These are phyloP conservation scores for Embidobia sp. DNA, from an alignment of 2,888 invertebrate species.

Conservation along the genomic window DNA sequence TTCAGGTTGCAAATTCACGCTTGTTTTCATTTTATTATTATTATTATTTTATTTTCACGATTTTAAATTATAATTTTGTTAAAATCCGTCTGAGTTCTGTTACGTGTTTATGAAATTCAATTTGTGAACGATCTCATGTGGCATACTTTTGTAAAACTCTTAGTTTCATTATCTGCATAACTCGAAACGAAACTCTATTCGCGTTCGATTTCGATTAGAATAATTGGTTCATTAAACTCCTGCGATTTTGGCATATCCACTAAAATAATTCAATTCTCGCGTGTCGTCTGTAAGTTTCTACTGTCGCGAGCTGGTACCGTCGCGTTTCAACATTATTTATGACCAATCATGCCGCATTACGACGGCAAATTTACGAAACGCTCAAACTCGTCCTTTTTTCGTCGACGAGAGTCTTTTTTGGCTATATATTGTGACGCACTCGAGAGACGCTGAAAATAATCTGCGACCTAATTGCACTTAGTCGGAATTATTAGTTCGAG, in stretches of 20 bases:
- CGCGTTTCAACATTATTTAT: constrained; percentile 36
- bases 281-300: constrained; percentile 37
- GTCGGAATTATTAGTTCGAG: constrained; percentile 41
- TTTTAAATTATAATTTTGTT: no score
- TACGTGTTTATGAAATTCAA: no score
- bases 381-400: no score
- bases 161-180: no score
- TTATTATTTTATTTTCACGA: no score
- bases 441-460: constrained; percentile 12
- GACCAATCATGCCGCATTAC: constrained; percentile 14
- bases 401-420: neutral
- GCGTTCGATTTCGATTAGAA: constrained; percentile 29
- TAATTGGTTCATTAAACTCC: constrained; percentile 46
- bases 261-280: constrained; percentile 50
- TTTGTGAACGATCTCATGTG: no score
- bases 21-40: no score
- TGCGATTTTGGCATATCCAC: constrained; percentile 21
- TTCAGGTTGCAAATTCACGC: no score
- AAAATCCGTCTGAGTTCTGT: no score
- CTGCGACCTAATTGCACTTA: constrained; percentile 25
- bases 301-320: constrained; percentile 51
- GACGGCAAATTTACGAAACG: constrained; percentile 6
- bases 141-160: no score
- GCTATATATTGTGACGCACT: constrained; percentile 11
- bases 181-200: no score